Base-by-base conservation (phyloP, 2,113 vertebrate genomes). In the Urocolius indicus region DNA sequence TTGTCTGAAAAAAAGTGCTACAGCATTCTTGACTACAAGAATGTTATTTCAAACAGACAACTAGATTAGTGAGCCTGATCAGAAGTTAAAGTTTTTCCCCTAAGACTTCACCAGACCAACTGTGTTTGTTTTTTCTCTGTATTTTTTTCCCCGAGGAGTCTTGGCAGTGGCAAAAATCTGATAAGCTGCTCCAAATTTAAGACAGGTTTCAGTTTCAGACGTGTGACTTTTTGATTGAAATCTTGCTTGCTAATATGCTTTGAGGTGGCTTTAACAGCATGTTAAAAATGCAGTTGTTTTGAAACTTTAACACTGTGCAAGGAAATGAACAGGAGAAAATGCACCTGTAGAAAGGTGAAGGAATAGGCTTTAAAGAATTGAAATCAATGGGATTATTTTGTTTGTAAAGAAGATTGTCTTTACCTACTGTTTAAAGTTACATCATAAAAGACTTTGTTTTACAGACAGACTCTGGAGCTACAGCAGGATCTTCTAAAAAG, bases 401-500 rank as follows among this genome's bases (percentile, higher is more conserved):
- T 77, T 32, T 91, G 12, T 81, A 34, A 58, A 80, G 43, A 59
- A 22, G 26, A 62, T 19, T 90, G 43, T 86, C 51, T 80, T 73
- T 95, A 29, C 45, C 1, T 85, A 73, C 18, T 87, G 2, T 52
- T 78, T 79, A 32, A 93, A 95, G 63, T 58, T 63, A 30, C 12
- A 54, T 62, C 93, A 79, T 59, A 80, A 72, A 43, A 87, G 6
- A 59, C 82, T 91, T 93, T 96, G 61, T 96, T 97, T 98, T 97
- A 63, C 97, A 98, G 98, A 97, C 97, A 96, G 98, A 98, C 75
- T 94, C 98, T 85, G 97, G 97, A 94, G 96, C 96, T 94, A 92
- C 97, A 89, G 94, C 98, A 68, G 92, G 98, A 68, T 95, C 99
- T 83, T 96, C 98, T 54, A 95, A 98, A 88, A 99, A 99, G 98